A percentile compares a stretch with the other conserved stretches of the same genome.
Evolutionary conservation across 2,113 vertebrate species (phyloP).

Genomic region (Syngnathus typhle): DNA sequence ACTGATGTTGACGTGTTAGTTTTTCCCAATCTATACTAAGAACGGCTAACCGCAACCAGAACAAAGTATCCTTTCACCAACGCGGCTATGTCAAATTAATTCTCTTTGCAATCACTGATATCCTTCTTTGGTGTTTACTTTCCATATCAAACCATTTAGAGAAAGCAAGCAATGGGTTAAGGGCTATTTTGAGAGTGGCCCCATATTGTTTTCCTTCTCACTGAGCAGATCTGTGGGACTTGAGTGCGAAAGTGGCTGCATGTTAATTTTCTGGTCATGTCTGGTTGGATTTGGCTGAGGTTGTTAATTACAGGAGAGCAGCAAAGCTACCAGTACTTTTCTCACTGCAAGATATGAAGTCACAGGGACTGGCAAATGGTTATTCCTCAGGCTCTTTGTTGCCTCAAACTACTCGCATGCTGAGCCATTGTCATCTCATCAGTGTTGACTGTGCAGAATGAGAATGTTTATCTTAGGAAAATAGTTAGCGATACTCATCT

Average conservation of each 20-base stretch:
- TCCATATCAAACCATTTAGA: neutral
- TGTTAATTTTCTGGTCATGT: conserved; percentile 63
- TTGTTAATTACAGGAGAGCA: conserved; percentile 67
- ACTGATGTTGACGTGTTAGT: too few species aligned
- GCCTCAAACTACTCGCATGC: conserved; percentile 8
- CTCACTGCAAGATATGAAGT: conserved; percentile 27
- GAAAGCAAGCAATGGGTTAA: conserved; percentile 13
- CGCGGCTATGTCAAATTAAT: neutral
- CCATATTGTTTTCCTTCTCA: conserved; percentile 58
- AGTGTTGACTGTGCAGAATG: conserved; percentile 6
- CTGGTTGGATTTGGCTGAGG: conserved; percentile 63
- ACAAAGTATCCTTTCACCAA: neutral
- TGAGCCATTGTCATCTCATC: neutral
- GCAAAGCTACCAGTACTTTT: conserved; percentile 45
- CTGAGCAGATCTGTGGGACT: conserved; percentile 55
- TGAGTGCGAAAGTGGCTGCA: conserved; percentile 62
- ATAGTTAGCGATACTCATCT: conserved; percentile 10
- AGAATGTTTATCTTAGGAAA: conserved; percentile 9
- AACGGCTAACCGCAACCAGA: neutral
- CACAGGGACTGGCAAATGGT: neutral
- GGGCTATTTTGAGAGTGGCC: conserved; percentile 46
- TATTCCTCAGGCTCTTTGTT: conserved; percentile 17
- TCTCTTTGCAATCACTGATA: neutral
- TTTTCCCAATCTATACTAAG: neutral
- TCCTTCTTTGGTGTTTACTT: neutral